A percentile compares a stretch with the other conserved stretches of the same genome.
Conservation (phyloP, 2,797 vertebrate species). For the Melopsittacus undulatus region DNA sequence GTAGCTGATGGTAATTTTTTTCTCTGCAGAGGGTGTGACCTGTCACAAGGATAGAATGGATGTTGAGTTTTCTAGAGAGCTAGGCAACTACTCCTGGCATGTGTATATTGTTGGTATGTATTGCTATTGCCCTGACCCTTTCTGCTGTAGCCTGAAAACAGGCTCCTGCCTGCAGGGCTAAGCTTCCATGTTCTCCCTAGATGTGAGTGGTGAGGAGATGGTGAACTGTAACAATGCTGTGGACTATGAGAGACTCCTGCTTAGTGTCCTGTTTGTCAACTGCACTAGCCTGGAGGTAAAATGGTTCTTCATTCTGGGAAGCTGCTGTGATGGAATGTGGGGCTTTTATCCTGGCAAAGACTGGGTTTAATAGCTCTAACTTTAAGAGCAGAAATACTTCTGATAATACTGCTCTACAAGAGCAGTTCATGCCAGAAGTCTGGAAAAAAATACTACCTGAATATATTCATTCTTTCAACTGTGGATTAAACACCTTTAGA, state of each 20-base stretch:
- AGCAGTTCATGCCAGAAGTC: background rate
- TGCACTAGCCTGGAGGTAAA: conserved; percentile 72
- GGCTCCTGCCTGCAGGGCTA: background rate
- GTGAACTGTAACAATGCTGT: conserved; percentile 41
- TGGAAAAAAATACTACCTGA: background rate
- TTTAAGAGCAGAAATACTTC: background rate
- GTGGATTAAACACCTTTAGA: background rate
- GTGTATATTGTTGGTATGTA: conserved; percentile 68
- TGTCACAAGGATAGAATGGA: conserved; percentile 45
- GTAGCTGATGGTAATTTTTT: background rate
- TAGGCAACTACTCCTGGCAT: conserved; percentile 38
- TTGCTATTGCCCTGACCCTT: background rate
- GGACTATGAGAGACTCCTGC: conserved; percentile 47
- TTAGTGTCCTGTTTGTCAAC: conserved; percentile 39
- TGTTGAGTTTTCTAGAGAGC: conserved; percentile 35
- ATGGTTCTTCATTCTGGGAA: background rate
- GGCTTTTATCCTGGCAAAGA: accelerated
- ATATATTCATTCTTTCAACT: background rate
- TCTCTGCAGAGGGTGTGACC: conserved; percentile 45
- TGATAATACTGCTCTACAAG: accelerated
- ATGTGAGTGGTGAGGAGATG: conserved; percentile 8
- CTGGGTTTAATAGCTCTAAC: background rate
- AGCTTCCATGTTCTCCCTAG: background rate
- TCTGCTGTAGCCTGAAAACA: background rate
- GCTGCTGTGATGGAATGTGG: background rate